Conservation (phyloP, 2,888 invertebrate species). For the Galeruca laticollis region DNA sequence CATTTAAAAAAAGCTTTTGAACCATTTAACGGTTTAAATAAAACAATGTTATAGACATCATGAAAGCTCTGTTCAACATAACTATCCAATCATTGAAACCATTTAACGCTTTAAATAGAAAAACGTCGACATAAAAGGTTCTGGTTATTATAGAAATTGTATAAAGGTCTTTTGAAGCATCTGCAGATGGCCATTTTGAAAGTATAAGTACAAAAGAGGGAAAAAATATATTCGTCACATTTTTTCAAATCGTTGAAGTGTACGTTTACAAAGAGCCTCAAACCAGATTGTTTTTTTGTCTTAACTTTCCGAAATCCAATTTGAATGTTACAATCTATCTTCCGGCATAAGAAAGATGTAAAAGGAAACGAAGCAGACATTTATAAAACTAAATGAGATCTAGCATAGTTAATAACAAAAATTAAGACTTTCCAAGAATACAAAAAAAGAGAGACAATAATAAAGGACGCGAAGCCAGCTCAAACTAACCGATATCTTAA, state of each 20-base stretch:
- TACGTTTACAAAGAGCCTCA: not conserved
- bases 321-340: not conserved
- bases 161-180: too few species aligned
- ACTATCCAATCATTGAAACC: not conserved
- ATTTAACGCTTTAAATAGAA: too few species aligned
- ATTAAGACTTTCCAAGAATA: slow-evolving; percentile 21
- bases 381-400: slow-evolving; percentile 50
- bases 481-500: not conserved
- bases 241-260: not conserved
- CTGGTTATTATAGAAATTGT: too few species aligned
- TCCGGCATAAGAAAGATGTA: slow-evolving; percentile 10
- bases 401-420: slow-evolving; percentile 41
- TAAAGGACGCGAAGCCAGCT: slow-evolving; percentile 4
- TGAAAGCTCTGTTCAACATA: too few species aligned
- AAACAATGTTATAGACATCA: too few species aligned
- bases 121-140: too few species aligned
- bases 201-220: too few species aligned
- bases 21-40: too few species aligned
- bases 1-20: too few species aligned
- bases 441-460: too few species aligned
- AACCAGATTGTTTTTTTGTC: slow-evolving; percentile 8
- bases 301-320: slow-evolving; percentile 17
- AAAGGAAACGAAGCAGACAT: slow-evolving; percentile 39
- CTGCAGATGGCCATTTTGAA: too few species aligned
- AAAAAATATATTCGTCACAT: too few species aligned